phyloP scores from a whole-genome alignment of 2,113 vertebrate genomes.

The Taxidea taxus region DNA sequence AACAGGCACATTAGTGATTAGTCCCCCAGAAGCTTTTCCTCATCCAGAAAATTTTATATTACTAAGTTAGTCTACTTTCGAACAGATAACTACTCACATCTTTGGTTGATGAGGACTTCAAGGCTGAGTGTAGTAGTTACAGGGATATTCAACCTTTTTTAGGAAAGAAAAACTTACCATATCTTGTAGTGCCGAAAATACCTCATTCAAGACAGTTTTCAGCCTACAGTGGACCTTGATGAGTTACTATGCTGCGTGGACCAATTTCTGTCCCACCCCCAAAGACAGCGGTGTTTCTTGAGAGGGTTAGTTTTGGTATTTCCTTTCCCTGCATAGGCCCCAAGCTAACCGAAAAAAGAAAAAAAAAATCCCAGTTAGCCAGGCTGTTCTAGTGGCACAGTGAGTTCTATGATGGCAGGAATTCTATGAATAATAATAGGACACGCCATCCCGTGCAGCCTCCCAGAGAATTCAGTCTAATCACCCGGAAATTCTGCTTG shows the following conservation, averaged over 20 bases:
- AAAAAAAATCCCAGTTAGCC: neutral
- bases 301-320: neutral
- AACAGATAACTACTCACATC: neutral
- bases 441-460: neutral
- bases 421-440: neutral
- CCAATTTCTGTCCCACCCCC: neutral
- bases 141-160: neutral
- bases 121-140: neutral
- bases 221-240: neutral
- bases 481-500: neutral
- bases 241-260: neutral
- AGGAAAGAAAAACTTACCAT: neutral
- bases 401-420: neutral
- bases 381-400: no score
- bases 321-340: neutral
- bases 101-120: slow-evolving; percentile 8
- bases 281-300: neutral
- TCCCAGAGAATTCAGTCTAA: neutral
- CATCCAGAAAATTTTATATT: neutral
- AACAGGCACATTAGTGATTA: neutral
- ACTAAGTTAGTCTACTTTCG: neutral
- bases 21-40: neutral
- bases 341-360: neutral
- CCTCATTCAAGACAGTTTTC: rapidly evolving
- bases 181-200: neutral